These are phyloP conservation scores for Phrynosoma blainvillii DNA, from an alignment of 2,113 vertebrate genomes.

Conservation along the genomic window DNA sequence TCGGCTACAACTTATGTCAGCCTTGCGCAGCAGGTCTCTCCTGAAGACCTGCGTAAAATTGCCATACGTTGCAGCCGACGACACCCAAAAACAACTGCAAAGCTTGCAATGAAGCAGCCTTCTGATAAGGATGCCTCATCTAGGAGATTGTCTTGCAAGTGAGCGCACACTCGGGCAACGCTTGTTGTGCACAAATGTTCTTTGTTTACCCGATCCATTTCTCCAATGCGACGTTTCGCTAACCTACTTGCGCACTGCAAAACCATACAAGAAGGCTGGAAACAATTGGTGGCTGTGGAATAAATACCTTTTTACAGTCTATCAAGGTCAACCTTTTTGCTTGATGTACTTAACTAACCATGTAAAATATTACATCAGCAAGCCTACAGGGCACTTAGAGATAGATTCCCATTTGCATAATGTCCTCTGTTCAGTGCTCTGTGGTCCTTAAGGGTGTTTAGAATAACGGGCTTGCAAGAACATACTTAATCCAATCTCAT, in stretches of 20 bases:
- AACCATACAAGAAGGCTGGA: slow-evolving; percentile 63
- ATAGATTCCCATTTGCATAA: slow-evolving; percentile 96
- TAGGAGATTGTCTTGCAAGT: slow-evolving; percentile 25
- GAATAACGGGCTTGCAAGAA: slow-evolving; percentile 97
- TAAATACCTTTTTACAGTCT: slow-evolving; percentile 80
- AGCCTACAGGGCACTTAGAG: slow-evolving; percentile 85
- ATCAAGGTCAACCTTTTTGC: slow-evolving; percentile 86
- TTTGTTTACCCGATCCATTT: slow-evolving; percentile 58
- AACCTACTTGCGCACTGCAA: slow-evolving; percentile 60
- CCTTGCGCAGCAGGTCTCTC: no score
- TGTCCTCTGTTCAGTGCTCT: slow-evolving; percentile 95
- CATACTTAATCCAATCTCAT: slow-evolving; percentile 99
- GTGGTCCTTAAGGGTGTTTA: slow-evolving; percentile 96
- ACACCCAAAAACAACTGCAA: no score
- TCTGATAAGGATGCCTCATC: slow-evolving; percentile 65
- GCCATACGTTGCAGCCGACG: no score
- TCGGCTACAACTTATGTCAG: no score
- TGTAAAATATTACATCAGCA: slow-evolving; percentile 89
- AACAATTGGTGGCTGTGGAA: slow-evolving; percentile 78
- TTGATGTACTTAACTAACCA: slow-evolving; percentile 88
- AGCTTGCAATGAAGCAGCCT: slow-evolving; percentile 18
- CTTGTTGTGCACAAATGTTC: slow-evolving; percentile 51
- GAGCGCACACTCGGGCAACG: neutral
- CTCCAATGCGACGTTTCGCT: slow-evolving; percentile 64
- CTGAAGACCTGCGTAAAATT: no score